A percentile compares a stretch with the other conserved stretches of the same genome.
phyloP scores from a whole-genome alignment of 1,140 invertebrate genomes.

The Dufourea novaeangliae region DNA sequence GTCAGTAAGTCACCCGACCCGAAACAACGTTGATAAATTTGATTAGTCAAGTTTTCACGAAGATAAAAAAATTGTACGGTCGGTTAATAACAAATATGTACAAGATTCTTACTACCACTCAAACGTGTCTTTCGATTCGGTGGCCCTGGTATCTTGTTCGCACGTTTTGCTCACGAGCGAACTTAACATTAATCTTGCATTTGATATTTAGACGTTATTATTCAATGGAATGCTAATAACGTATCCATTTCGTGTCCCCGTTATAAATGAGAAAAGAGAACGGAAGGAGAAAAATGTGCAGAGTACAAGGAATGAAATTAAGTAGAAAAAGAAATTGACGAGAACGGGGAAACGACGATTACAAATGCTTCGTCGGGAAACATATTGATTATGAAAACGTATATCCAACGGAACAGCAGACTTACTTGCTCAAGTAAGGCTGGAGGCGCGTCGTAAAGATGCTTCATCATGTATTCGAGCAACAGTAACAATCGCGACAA shows the following conservation, averaged over 20 bases:
- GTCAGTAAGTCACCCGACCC: too few species aligned
- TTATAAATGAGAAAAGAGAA: conserved; percentile 10
- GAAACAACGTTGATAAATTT: neutral
- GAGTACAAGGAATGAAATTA: conserved; percentile 14
- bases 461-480: conserved; percentile 97
- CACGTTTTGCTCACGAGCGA: conserved; percentile 55
- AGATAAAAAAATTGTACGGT: neutral
- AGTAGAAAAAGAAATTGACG: neutral
- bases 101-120: conserved; percentile 80
- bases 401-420: neutral
- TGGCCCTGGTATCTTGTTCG: conserved; percentile 78
- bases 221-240: neutral
- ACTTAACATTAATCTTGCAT: conserved; percentile 71
- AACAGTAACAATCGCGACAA: conserved; percentile 92
- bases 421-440: conserved; percentile 89
- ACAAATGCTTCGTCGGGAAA: conserved; percentile 49
- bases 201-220: conserved; percentile 45
- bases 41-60: too few species aligned
- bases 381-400: neutral
- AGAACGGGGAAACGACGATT: neutral
- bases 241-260: neutral
- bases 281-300: conserved; percentile 3
- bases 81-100: conserved; percentile 59
- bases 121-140: conserved; percentile 76
- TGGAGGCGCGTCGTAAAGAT: conserved; percentile 94